A percentile compares a stretch with the other conserved stretches of the same genome.
Evolutionary conservation across 2,113 vertebrate species (phyloP).

Genomic region (Corythornis madagascariensis): DNA sequence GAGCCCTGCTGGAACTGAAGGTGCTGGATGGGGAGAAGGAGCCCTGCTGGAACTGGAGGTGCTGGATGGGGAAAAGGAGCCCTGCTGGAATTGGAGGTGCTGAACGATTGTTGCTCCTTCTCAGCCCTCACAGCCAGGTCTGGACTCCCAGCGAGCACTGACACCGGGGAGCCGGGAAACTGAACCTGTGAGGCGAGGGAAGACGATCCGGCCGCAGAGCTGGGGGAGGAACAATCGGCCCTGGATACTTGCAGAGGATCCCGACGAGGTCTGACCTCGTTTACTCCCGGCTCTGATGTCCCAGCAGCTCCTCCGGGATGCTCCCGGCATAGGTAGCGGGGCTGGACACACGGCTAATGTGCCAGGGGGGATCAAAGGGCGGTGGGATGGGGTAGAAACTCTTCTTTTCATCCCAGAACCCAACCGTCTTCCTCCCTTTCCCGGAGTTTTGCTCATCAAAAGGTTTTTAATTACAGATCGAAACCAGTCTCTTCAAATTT

Average conservation of each 20-base stretch:
- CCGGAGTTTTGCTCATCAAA: background rate
- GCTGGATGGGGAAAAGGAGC: no score
- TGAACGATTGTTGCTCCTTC: fast-evolving
- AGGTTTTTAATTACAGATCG: constrained; percentile 36
- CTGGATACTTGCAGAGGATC: background rate
- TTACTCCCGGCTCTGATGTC: background rate
- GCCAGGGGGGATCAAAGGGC: background rate
- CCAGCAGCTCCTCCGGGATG: background rate
- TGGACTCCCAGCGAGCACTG: background rate
- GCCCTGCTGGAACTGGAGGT: no score
- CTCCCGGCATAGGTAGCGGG: background rate
- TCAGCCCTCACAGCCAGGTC: fast-evolving
- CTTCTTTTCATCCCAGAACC: background rate
- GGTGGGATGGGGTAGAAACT: fast-evolving
- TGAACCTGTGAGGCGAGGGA: background rate
- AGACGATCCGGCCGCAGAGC: constrained; percentile 5
- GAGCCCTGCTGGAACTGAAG: no score
- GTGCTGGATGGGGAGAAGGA: no score
- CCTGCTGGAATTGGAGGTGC: no score
- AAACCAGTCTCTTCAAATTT: background rate
- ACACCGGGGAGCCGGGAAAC: background rate
- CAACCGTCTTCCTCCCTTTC: background rate
- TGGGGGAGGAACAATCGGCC: background rate
- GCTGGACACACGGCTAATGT: fast-evolving
- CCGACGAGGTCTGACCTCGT: background rate